phyloP scores from a whole-genome alignment of 2,113 vertebrate species.

The Puma concolor region DNA sequence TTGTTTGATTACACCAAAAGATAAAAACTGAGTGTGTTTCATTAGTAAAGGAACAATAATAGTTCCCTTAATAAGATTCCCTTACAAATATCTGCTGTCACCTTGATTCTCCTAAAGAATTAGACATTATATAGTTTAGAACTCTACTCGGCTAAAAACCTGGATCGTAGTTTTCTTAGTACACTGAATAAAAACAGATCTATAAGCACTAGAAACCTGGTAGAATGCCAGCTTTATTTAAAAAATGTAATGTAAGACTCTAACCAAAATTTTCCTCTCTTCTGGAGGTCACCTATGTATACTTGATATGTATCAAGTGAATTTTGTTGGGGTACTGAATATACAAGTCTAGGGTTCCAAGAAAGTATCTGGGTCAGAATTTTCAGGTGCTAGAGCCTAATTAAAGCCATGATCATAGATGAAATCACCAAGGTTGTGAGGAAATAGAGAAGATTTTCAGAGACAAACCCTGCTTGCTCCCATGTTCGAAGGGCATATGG shows the following conservation, averaged over 20 bases:
- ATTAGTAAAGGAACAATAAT: background rate
- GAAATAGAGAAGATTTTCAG: background rate
- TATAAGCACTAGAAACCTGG: background rate
- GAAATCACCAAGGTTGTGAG: background rate
- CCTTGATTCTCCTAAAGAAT: background rate
- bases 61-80: background rate
- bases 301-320: background rate
- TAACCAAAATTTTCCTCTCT: background rate
- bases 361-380: background rate
- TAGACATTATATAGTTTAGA: background rate
- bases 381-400: background rate
- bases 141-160: background rate
- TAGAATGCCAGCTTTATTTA: background rate
- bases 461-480: background rate
- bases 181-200: background rate
- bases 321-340: background rate
- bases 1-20: background rate
- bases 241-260: background rate
- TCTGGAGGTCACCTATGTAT: background rate
- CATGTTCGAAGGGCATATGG: background rate
- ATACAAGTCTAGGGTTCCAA: background rate
- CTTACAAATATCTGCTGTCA: background rate
- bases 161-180: background rate
- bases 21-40: background rate
- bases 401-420: background rate